A percentile compares a stretch with the other conserved stretches of the same genome.
Conservation (phyloP, 2,113 vertebrate genomes). For the Edolisoma coerulescens region DNA sequence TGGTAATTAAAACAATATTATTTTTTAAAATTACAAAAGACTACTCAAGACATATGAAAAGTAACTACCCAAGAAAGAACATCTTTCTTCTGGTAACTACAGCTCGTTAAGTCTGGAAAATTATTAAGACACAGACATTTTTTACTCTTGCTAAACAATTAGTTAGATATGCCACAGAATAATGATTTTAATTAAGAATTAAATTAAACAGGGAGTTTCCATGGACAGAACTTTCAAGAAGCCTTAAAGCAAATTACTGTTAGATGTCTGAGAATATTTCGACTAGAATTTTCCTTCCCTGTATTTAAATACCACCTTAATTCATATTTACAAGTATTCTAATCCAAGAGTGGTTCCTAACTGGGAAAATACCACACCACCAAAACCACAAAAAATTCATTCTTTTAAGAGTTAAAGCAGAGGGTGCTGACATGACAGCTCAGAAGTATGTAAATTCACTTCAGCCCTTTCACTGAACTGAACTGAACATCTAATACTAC, state of each 20-base stretch:
- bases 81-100: slow-evolving; percentile 16
- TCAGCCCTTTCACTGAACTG: background rate
- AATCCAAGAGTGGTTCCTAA: background rate
- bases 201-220: background rate
- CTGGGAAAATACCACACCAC: background rate
- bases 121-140: slow-evolving; percentile 25
- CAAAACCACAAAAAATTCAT: background rate
- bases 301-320: background rate
- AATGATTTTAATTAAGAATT: slow-evolving; percentile 34
- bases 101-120: slow-evolving; percentile 27
- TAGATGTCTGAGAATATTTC: background rate
- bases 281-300: background rate
- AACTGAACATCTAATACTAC: background rate
- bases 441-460: background rate
- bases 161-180: background rate
- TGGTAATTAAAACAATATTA: slow-evolving; percentile 50
- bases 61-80: background rate
- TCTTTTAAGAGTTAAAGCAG: background rate
- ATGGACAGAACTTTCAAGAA: background rate
- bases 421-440: background rate
- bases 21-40: slow-evolving; percentile 31
- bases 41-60: slow-evolving; percentile 33
- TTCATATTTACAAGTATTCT: background rate
- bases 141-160: slow-evolving; percentile 6
- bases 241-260: background rate